These are phyloP conservation scores for Procambarus virginalis DNA, from an alignment of 1,140 invertebrate species.

Conservation along the genomic window DNA sequence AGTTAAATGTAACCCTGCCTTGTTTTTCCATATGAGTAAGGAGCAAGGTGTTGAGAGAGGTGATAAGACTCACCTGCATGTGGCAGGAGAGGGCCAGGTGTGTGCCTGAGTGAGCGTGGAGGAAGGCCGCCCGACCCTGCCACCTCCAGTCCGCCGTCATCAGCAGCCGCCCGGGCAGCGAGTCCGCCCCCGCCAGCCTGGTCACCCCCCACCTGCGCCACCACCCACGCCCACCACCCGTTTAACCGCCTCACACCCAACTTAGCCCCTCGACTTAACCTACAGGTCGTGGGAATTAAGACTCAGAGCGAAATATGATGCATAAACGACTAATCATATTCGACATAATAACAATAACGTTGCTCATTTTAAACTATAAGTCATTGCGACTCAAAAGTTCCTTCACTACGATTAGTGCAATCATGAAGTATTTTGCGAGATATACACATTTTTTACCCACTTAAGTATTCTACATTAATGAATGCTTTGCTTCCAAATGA, in stretches of 20 bases:
- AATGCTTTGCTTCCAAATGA: slow-evolving; percentile 20
- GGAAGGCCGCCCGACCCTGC: slow-evolving; percentile 38
- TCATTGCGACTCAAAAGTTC: not conserved
- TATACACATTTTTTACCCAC: not conserved
- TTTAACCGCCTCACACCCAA: slow-evolving; percentile 35
- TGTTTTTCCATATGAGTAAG: not conserved
- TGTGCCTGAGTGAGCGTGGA: not conserved
- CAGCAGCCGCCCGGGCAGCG: slow-evolving; percentile 61
- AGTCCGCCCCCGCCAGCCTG: slow-evolving; percentile 65
- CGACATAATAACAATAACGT: not conserved
- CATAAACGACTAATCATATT: not conserved
- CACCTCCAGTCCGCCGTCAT: slow-evolving; percentile 50
- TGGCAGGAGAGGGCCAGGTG: not conserved
- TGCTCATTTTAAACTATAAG: not conserved
- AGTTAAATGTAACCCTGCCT: not conserved
- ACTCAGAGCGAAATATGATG: slow-evolving; percentile 23
- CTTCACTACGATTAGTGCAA: not conserved
- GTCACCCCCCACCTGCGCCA: slow-evolving; percentile 60
- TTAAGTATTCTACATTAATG: slow-evolving; percentile 5
- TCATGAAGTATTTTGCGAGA: not conserved
- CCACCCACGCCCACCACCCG: slow-evolving; percentile 52
- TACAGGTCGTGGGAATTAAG: slow-evolving; percentile 40
- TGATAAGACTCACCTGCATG: not conserved
- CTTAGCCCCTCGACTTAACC: slow-evolving; percentile 31
- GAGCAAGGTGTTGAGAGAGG: not conserved